Conservation (phyloP, 2,113 vertebrate genomes). For the Puntigrus tetrazona region DNA sequence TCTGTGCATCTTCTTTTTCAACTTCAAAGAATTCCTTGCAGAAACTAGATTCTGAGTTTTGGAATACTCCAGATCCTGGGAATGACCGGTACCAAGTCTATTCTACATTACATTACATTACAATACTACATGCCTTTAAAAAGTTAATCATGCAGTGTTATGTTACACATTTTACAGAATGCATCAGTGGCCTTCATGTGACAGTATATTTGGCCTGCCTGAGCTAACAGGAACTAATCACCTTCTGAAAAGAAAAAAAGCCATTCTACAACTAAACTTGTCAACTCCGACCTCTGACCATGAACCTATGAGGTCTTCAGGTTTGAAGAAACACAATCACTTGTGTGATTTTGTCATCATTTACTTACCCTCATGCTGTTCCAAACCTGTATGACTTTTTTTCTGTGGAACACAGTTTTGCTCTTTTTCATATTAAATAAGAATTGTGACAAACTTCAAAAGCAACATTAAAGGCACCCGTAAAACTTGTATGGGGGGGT, state of each 20-base stretch:
- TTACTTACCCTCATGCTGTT: not conserved
- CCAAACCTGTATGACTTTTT: not conserved
- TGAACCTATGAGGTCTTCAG: slow-evolving; percentile 56
- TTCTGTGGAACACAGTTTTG: not conserved
- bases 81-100: slow-evolving; percentile 46
- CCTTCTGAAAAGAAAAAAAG: slow-evolving; percentile 73
- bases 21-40: slow-evolving; percentile 59
- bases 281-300: slow-evolving; percentile 41
- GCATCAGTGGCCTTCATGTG: slow-evolving; percentile 66
- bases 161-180: slow-evolving; percentile 25
- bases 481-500: not conserved
- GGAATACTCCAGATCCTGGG: slow-evolving; percentile 64
- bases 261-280: slow-evolving; percentile 64
- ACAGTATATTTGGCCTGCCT: slow-evolving; percentile 70
- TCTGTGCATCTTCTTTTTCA: not conserved
- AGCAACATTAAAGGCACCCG: not conserved
- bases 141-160: not conserved
- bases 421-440: not conserved
- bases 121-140: not conserved
- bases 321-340: slow-evolving; percentile 60
- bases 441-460: not conserved
- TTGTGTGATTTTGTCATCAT: not conserved
- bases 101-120: not conserved
- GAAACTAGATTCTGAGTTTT: slow-evolving; percentile 70
- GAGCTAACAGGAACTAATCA: slow-evolving; percentile 49